Base-by-base conservation (phyloP, 2,797 vertebrate genomes). In the Peromyscus nudipes region DNA sequence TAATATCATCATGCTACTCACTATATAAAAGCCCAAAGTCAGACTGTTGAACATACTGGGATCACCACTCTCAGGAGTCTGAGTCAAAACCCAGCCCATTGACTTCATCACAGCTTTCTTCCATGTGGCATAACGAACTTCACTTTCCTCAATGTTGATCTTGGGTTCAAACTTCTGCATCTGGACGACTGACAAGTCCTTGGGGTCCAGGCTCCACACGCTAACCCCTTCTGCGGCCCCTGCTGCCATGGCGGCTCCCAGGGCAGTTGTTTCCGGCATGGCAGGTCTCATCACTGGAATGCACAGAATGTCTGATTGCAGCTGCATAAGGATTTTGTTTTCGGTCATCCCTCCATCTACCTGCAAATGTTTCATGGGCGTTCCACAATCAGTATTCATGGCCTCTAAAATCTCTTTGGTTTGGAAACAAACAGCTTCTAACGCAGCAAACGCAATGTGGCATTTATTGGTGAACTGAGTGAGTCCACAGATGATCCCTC, bases 1-100 rank as follows among this genome's bases (percentile, higher is more conserved):
- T 98, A 99, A 99, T 99, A 99, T 99, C 98, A 99, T 90, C 99
- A 99, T 99, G 99, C 99, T 99, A 99, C 99, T 99, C 97, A 99
- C 99, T 99, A 99, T 98, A 99, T 99, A 99, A 99, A 99, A 99
- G 92, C 99, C 99, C 98, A 99, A 98, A 37, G 99, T 99, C 94
- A 99, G 98, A 98, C 99, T 99, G 99, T 98, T 99, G 99, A 99
- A 99, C 99, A 99, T 99, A 98, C 98, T 99, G 97, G 97, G 94
- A 97, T 99, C 99, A 98, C 99, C 99, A 7, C 7, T 1, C 10
- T 71, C 77, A 0, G 64, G 17, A 25, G 19, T 0, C 10, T 83
- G 52, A 25, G 90, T 73, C 19, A 43, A 27, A 34, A 83, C 79
- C 90, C 90, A 92, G 0, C 80, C 67, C 65, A 92, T 62, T 34